phyloP scores from a whole-genome alignment of 2,113 vertebrate genomes.

The Crotalus tigris region DNA sequence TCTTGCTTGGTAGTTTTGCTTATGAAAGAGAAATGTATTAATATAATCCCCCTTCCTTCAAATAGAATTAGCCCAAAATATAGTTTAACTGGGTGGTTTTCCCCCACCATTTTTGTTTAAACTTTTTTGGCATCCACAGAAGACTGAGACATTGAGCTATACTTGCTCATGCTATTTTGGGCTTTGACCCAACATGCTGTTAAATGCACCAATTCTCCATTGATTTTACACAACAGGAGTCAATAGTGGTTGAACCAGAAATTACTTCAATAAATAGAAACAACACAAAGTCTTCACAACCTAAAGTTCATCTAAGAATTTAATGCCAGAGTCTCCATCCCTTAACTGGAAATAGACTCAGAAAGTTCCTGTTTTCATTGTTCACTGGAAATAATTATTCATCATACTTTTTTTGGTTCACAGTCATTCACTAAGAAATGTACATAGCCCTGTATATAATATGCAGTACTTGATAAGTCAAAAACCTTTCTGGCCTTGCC shows the following conservation, averaged over 20 bases:
- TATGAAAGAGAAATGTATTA: not conserved
- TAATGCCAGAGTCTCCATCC: not conserved
- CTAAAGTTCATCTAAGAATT: not conserved
- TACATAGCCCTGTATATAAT: not conserved
- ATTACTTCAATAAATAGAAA: not conserved
- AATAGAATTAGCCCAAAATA: not conserved
- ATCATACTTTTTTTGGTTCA: not conserved
- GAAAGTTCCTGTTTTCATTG: not conserved
- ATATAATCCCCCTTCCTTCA: not conserved
- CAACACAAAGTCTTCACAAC: not conserved
- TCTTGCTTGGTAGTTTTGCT: not conserved
- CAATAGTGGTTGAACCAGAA: constrained; percentile 7
- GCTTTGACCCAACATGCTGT: not conserved
- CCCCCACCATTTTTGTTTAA: not conserved
- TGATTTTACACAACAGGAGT: constrained; percentile 2
- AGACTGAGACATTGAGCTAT: not conserved
- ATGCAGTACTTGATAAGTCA: not conserved
- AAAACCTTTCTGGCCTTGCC: not conserved
- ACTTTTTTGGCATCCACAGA: not conserved
- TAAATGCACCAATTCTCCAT: not conserved
- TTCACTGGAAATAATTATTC: not conserved
- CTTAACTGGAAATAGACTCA: not conserved
- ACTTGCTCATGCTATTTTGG: not conserved
- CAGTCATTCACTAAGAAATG: not conserved
- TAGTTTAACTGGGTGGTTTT: not conserved